These are phyloP conservation scores for Ceyx margarethae DNA, from an alignment of 2,113 vertebrate species.

Conservation along the genomic window DNA sequence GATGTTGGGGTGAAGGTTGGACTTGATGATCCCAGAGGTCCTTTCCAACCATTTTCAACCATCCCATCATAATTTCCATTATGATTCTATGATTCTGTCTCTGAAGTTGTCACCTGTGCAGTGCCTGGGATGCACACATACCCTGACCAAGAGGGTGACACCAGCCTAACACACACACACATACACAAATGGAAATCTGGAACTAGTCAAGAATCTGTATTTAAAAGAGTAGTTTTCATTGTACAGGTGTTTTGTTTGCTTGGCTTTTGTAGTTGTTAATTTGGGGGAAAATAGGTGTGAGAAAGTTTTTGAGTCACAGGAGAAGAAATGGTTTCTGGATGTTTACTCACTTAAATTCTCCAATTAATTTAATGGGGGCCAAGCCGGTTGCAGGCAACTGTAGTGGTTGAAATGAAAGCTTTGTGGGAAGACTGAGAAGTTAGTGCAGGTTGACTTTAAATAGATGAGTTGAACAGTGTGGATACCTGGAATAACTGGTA, in stretches of 20 bases:
- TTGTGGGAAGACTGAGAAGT: not conserved
- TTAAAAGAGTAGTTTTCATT: not conserved
- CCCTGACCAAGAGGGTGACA: not conserved
- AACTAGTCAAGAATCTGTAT: not conserved
- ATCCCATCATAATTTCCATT: no score
- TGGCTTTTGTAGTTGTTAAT: not conserved
- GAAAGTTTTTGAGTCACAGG: conserved; percentile 28
- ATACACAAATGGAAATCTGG: not conserved
- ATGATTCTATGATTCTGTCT: not conserved
- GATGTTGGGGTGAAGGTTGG: no score
- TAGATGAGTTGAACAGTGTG: not conserved
- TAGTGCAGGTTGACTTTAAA: not conserved
- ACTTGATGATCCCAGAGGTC: no score
- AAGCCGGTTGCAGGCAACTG: not conserved
- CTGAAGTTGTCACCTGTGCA: not conserved
- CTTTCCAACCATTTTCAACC: no score
- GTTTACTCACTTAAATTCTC: conserved; percentile 23
- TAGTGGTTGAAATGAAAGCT: not conserved
- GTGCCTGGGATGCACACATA: not conserved
- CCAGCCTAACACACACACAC: not conserved
- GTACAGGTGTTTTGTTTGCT: not conserved
- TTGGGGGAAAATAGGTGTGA: conserved; percentile 13
- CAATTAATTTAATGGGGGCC: conserved; percentile 5
- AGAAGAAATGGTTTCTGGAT: not conserved
- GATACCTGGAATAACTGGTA: not conserved